Percentiles rank a stretch among this genome's conserved stretches.
These are phyloP conservation scores for Mesorhabditis belari DNA, from an alignment of 2,888 invertebrate genomes.

Conservation along the genomic window DNA sequence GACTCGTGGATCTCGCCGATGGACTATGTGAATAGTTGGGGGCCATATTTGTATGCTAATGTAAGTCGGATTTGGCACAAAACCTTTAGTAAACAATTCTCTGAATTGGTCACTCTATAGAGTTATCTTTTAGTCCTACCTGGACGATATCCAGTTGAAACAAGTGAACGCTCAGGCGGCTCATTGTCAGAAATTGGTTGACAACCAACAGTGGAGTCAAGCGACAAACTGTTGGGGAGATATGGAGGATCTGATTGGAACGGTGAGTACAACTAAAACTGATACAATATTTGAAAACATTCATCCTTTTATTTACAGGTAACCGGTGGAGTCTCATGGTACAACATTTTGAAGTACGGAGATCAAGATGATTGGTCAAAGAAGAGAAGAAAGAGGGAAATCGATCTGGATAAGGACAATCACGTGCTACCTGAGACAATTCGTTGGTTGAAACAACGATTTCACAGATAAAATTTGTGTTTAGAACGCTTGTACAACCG, in stretches of 20 bases:
- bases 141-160: constrained; percentile 34
- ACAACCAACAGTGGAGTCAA: constrained; percentile 60
- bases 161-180: constrained; percentile 21
- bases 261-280: too few relatives aligned
- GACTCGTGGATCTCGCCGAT: constrained; percentile 82
- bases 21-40: constrained; percentile 76
- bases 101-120: too few relatives aligned
- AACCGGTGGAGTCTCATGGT: constrained; percentile 71
- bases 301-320: too few relatives aligned
- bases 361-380: constrained; percentile 31
- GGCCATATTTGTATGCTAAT: constrained; percentile 64
- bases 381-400: background rate
- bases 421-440: too few relatives aligned
- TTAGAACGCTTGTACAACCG: constrained; percentile 27
- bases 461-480: too few relatives aligned
- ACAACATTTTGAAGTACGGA: constrained; percentile 65
- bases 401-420: too few relatives aligned
- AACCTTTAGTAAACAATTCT: too few relatives aligned
- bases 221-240: constrained; percentile 66
- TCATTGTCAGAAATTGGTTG: constrained; percentile 53
- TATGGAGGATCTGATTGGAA: constrained; percentile 64
- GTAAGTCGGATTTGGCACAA: background rate
- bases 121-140: constrained; percentile 36
- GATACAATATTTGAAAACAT: too few relatives aligned
- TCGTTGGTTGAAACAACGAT: too few relatives aligned